phyloP scores from a whole-genome alignment of 2,888 invertebrate species.

The Pachycephus smyrnensis region DNA sequence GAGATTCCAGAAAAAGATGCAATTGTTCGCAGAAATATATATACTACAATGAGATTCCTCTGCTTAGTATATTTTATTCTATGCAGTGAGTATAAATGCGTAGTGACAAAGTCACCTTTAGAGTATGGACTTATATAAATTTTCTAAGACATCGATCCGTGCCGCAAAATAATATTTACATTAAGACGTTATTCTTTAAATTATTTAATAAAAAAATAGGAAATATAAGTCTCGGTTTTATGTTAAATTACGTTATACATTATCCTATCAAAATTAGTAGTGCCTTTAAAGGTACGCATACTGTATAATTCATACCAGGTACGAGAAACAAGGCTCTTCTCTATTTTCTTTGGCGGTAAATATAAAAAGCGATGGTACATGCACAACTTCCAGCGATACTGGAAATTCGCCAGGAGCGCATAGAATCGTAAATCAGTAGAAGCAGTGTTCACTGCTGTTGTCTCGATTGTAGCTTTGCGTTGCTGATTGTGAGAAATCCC shows the following conservation, averaged over 20 bases:
- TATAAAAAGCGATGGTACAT: not conserved
- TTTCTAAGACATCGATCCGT: not conserved
- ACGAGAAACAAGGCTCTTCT: not conserved
- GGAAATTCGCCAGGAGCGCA: conserved; percentile 7
- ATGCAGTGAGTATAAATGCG: not conserved
- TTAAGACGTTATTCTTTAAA: not conserved
- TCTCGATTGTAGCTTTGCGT: not conserved
- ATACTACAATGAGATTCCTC: not conserved
- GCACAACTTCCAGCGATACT: not conserved
- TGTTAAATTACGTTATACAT: not conserved
- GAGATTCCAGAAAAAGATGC: not conserved
- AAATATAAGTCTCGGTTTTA: not conserved
- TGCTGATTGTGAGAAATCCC: not conserved
- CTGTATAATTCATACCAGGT: not conserved
- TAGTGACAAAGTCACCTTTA: not conserved
- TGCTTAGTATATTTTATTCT: not conserved
- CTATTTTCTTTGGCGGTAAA: not conserved
- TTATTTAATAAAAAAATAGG: not conserved
- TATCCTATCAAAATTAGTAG: not conserved
- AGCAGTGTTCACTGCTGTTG: not conserved
- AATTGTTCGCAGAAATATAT: not conserved
- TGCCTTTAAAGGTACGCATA: not conserved
- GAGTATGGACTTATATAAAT: too few relatives aligned
- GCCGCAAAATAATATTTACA: not conserved
- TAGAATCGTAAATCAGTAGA: conserved; percentile 1